Evolutionary conservation across 2,797 vertebrate genomes (phyloP), one percentile per base, ranked within the genome.

Genomic region (Perdix hodgsoniae): DNA sequence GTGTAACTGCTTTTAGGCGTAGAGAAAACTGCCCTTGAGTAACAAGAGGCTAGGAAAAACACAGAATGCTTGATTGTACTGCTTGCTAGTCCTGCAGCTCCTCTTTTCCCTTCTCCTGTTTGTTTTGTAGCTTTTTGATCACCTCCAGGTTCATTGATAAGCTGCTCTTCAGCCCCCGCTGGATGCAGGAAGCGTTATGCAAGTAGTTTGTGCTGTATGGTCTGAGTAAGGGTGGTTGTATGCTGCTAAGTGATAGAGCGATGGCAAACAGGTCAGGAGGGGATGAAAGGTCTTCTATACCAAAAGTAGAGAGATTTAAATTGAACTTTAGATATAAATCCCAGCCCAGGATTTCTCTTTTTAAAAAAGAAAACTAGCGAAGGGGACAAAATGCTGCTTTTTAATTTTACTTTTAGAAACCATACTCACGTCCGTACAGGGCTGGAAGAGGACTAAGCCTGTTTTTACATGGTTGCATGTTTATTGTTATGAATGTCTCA

Each of bases 401-500:
- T 50, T 37, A 49, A 63, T 81, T 72, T 90, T 39, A 26, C 23
- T 85, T 63, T 39, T 63, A 39, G n/a, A 79, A 87, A 39, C 14
- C 5, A 11, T 50, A 4, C 16, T 52, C 17, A 40, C 66, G 12
- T 85, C 27, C 64, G 2, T 6, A 22, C 2, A 16, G 10, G 21
- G 11, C 33, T 70, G 37, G 64, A 75, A 74, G 56, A 63, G 78
- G 59, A 23, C 6, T 2, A 49, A 87, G 21, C 47, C 26, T 74
- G 10, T 83, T 70, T 88, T 69, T 35, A 57, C 1, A 0, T 31
- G 18, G 3, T 72, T 67, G 6, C 11, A 2, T 26, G 44, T 72
- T 85, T 77, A 52, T 89, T 59, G n/a, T 78, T 91, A 72, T 39
- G 40, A 80, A 70, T 2, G 42, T 73, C 83, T 92, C 60, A 56